Conservation (phyloP, 2,113 vertebrate species). For the Tupaia chinensis region DNA sequence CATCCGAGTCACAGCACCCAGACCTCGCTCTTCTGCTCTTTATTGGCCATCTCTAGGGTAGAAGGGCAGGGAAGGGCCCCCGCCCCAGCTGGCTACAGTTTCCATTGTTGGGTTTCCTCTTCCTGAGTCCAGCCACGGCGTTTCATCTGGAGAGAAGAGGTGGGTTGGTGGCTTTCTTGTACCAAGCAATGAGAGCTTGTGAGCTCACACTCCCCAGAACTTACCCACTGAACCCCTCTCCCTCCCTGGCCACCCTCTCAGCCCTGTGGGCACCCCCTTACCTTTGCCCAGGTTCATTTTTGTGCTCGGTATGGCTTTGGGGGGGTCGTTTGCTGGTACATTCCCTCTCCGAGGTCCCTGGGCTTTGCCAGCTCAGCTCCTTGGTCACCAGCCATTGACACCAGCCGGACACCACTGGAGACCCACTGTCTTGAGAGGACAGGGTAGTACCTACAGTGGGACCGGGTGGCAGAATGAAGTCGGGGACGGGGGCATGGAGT, state of each 20-base stretch:
- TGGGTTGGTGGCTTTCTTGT: conserved; percentile 27
- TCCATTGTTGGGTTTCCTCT: conserved; percentile 32
- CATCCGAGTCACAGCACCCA: background rate
- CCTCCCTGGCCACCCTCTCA: background rate
- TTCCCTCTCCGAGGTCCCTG: conserved; percentile 24
- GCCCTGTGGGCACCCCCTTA: background rate
- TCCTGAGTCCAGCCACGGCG: conserved; percentile 41
- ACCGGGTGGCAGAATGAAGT: background rate
- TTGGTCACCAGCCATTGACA: conserved; percentile 16
- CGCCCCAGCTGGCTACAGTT: conserved; percentile 9
- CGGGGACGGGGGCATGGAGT: background rate
- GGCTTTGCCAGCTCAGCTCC: background rate
- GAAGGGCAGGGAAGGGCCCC: background rate
- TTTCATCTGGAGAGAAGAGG: conserved; percentile 63
- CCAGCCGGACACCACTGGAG: background rate
- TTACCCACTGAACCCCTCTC: background rate
- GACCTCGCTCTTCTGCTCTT: conserved; percentile 65
- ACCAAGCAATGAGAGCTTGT: background rate
- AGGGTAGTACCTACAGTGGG: background rate
- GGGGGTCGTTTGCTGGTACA: background rate
- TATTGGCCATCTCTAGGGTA: conserved; percentile 59
- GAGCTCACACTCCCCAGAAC: background rate
- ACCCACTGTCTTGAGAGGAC: background rate
- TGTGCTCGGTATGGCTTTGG: background rate
- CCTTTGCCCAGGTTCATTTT: conserved; percentile 1